phyloP scores from a whole-genome alignment of 2,888 invertebrate species.

The Netelia inedita region DNA sequence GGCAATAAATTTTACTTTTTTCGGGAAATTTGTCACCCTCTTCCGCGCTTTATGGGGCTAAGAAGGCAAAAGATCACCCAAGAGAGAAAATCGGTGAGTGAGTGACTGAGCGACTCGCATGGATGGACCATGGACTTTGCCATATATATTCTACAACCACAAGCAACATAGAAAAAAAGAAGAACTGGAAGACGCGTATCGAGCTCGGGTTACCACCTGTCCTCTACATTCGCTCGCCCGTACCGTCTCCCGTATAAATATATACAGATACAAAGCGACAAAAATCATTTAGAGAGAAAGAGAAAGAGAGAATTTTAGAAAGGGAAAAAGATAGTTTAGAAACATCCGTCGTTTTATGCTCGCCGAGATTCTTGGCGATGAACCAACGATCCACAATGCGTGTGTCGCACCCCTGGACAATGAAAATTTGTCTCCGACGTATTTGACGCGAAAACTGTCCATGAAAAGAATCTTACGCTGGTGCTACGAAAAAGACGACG shows the following conservation, averaged over 20 bases:
- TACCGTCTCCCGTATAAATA: conserved; percentile 64
- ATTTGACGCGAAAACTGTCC: conserved; percentile 83
- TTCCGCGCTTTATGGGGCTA: conserved; percentile 34
- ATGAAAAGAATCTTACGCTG: conserved; percentile 70
- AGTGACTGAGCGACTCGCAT: conserved; percentile 1
- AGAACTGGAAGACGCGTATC: conserved; percentile 41
- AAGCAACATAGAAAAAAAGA: conserved; percentile 21
- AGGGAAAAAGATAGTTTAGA: conserved; percentile 59
- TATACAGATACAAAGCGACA: conserved; percentile 20
- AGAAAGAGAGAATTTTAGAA: conserved; percentile 43
- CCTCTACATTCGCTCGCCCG: conserved; percentile 72
- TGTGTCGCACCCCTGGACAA: conserved; percentile 74
- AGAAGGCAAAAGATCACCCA: conserved; percentile 22
- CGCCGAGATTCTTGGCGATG: conserved; percentile 47
- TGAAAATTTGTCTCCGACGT: conserved; percentile 83
- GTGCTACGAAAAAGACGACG: conserved; percentile 46
- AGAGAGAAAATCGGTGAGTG: neutral
- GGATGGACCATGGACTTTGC: conserved; percentile 20
- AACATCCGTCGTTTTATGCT: conserved; percentile 49
- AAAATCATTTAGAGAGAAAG: conserved; percentile 50
- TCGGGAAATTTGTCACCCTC: conserved; percentile 81
- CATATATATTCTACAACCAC: neutral
- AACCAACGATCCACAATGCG: conserved; percentile 34
- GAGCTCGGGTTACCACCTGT: conserved; percentile 81
- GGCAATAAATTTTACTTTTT: conserved; percentile 79